Evolutionary conservation across 2,113 vertebrate genomes (phyloP).

Genomic region (Phrynosoma blainvillii): DNA sequence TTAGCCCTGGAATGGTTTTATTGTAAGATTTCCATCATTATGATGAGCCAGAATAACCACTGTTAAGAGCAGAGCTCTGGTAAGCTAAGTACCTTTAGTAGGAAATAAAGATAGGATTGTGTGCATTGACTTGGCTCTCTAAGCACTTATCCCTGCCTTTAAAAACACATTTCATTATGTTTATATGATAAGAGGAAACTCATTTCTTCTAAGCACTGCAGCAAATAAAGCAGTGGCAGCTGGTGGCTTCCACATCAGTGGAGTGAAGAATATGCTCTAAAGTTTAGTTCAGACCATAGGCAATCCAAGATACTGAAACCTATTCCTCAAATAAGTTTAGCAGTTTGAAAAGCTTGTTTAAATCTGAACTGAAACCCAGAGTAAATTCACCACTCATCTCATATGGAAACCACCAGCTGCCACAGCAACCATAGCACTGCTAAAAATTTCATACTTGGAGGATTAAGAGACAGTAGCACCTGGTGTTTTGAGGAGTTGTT

Average conservation of each 20-base stretch:
- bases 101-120: not conserved
- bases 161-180: not conserved
- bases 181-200: not conserved
- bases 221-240: too few relatives aligned
- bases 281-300: not conserved
- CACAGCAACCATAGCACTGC: too few relatives aligned
- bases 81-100: not conserved
- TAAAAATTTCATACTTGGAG: not conserved
- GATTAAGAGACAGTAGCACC: not conserved
- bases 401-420: too few relatives aligned
- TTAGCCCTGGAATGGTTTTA: not conserved
- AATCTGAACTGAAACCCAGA: too few relatives aligned
- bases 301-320: not conserved
- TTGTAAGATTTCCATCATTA: not conserved
- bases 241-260: too few relatives aligned
- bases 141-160: constrained; percentile 1
- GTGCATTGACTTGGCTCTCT: not conserved
- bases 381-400: too few relatives aligned
- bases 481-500: not conserved
- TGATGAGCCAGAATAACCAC: not conserved
- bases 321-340: too few relatives aligned
- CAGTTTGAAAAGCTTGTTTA: too few relatives aligned
- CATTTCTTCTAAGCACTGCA: not conserved
- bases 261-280: too few relatives aligned
- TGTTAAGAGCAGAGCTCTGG: not conserved